Conservation (phyloP, 2,888 invertebrate genomes). For the Exocentrus adspersus region DNA sequence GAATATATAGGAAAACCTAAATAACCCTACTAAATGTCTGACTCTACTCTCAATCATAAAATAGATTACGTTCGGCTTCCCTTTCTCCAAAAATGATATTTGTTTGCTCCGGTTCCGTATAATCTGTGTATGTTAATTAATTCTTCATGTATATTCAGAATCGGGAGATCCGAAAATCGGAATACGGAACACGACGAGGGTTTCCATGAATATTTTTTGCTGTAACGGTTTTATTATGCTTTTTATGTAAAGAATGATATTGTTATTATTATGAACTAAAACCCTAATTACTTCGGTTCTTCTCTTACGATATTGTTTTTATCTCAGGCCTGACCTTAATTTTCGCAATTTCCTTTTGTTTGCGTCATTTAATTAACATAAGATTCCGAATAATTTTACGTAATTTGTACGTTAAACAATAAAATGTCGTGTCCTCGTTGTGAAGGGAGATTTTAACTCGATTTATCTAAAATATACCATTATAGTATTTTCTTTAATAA, state of each 20-base stretch:
- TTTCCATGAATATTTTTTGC: slow-evolving; percentile 33
- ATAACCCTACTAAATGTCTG: slow-evolving; percentile 48
- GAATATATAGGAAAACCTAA: slow-evolving; percentile 46
- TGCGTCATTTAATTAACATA: background rate
- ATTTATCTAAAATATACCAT: too few species aligned
- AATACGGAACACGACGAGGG: slow-evolving; percentile 30
- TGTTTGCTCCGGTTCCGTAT: slow-evolving; percentile 39
- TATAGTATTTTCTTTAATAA: too few species aligned
- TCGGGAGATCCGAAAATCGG: slow-evolving; percentile 30
- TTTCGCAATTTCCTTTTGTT: slow-evolving; percentile 2
- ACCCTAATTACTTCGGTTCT: slow-evolving; percentile 31
- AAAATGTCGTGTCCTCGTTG: too few species aligned
- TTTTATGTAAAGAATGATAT: slow-evolving; percentile 34
- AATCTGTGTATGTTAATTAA: slow-evolving; percentile 45
- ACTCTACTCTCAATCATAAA: slow-evolving; percentile 47
- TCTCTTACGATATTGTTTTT: slow-evolving; percentile 26
- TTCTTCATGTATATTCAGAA: slow-evolving; percentile 43
- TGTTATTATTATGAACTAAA: slow-evolving; percentile 37
- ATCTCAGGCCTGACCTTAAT: slow-evolving; percentile 26
- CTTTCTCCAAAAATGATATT: slow-evolving; percentile 35
- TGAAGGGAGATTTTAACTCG: too few species aligned
- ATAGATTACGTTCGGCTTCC: slow-evolving; percentile 49
- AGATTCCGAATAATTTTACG: background rate
- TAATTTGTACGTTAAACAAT: background rate
- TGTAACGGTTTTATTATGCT: slow-evolving; percentile 39